Conservation (phyloP, 2,888 invertebrate species). For the Acleris laterana region DNA sequence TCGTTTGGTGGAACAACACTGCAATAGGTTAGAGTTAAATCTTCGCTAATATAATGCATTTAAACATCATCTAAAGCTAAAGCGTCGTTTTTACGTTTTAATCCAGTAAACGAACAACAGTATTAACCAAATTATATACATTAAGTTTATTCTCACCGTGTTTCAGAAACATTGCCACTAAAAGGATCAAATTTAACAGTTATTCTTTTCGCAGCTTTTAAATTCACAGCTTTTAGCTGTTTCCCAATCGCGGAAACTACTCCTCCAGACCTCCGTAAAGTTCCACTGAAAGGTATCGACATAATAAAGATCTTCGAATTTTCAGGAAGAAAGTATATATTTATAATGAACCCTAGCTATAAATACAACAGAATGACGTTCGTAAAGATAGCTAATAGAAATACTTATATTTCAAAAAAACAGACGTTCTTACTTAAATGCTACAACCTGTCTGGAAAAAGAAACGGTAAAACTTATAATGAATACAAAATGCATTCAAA, state of each 20-base stretch:
- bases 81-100: neutral
- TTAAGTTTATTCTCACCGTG: slow-evolving; percentile 78
- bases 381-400: slow-evolving; percentile 1
- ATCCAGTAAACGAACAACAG: neutral
- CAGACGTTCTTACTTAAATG: no score
- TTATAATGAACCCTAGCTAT: slow-evolving; percentile 22
- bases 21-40: no score
- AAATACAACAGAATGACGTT: slow-evolving; percentile 19
- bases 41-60: neutral
- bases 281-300: slow-evolving; percentile 90
- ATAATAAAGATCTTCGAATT: slow-evolving; percentile 71
- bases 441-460: no score
- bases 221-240: slow-evolving; percentile 88
- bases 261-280: slow-evolving; percentile 87
- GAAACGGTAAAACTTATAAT: no score
- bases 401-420: no score
- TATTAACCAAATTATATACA: slow-evolving; percentile 33
- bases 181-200: slow-evolving; percentile 94
- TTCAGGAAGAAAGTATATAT: slow-evolving; percentile 40
- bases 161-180: slow-evolving; percentile 86
- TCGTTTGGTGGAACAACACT: no score
- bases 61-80: neutral
- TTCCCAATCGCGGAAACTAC: slow-evolving; percentile 89
- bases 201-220: slow-evolving; percentile 91
- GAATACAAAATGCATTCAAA: no score